A percentile compares a stretch with the other conserved stretches of the same genome.
Evolutionary conservation across 2,888 invertebrate genomes (phyloP).

Genomic region (Himalopsyche anomala): DNA sequence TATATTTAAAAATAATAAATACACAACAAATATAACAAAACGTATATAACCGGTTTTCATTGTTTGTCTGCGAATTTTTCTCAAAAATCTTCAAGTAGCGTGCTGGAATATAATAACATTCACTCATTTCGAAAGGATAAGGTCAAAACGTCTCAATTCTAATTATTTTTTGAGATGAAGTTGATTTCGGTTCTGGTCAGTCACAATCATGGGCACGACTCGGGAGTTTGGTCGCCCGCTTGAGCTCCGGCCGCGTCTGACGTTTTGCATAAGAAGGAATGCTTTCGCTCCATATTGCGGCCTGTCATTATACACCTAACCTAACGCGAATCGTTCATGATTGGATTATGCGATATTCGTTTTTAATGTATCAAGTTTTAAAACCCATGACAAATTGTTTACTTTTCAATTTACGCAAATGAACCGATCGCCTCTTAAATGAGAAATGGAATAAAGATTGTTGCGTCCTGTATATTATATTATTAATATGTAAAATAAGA

Average conservation of each 20-base stretch:
- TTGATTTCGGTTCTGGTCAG: constrained; percentile 18
- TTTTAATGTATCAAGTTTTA: too few species aligned
- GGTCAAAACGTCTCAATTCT: constrained; percentile 3
- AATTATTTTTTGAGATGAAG: not conserved
- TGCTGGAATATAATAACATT: constrained; percentile 15
- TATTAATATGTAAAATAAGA: too few species aligned
- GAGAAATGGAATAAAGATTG: too few species aligned
- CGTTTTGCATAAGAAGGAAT: constrained; percentile 51
- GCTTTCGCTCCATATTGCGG: constrained; percentile 45
- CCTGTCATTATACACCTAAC: constrained; percentile 29
- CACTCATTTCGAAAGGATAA: constrained; percentile 1
- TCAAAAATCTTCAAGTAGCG: not conserved
- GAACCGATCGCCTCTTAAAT: too few species aligned
- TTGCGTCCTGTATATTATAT: too few species aligned
- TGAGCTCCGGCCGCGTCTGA: constrained; percentile 8
- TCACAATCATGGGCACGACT: constrained; percentile 15
- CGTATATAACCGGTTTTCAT: too few species aligned
- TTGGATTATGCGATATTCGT: too few species aligned
- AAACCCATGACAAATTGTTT: too few species aligned
- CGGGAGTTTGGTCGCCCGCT: constrained; percentile 19
- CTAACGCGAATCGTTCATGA: constrained; percentile 1
- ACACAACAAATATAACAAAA: too few species aligned
- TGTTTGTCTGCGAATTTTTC: too few species aligned
- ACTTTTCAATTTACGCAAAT: too few species aligned
- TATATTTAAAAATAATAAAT: too few species aligned